Evolutionary conservation across 1,140 invertebrate species (phyloP).

Genomic region (Tribolium madens): DNA sequence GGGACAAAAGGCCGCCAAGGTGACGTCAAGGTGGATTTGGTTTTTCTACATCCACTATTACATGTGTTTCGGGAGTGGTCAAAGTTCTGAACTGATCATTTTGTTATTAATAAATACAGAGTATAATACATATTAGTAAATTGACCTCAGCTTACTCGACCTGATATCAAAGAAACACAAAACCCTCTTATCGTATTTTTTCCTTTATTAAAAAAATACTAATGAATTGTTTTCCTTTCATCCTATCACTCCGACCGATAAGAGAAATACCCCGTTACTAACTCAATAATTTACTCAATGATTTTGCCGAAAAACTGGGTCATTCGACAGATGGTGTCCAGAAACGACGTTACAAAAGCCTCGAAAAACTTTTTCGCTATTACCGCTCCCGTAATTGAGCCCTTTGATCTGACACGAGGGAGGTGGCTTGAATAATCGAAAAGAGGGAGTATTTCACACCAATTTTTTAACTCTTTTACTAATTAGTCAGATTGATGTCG

Average conservation of each 20-base stretch:
- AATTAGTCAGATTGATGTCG: neutral
- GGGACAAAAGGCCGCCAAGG: neutral
- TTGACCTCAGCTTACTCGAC: too few relatives aligned
- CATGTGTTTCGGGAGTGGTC: neutral
- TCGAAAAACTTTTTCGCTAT: neutral
- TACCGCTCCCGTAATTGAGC: neutral
- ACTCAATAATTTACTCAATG: neutral
- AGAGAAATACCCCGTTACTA: neutral
- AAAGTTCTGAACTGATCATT: neutral
- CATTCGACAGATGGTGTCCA: slow-evolving; percentile 20
- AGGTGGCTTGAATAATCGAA: neutral
- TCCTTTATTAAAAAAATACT: neutral
- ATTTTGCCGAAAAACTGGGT: slow-evolving; percentile 17
- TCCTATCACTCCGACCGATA: neutral
- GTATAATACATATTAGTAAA: too few relatives aligned
- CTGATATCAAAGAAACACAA: neutral
- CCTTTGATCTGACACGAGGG: neutral
- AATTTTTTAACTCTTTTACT: neutral
- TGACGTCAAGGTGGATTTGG: neutral
- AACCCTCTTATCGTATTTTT: neutral
- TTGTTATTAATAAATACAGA: neutral
- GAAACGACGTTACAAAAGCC: neutral
- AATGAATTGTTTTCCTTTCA: neutral
- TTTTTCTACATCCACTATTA: neutral
- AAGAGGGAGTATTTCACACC: neutral